Conservation (phyloP, 2,797 vertebrate species). For the Paramormyrops hopkinsi region DNA sequence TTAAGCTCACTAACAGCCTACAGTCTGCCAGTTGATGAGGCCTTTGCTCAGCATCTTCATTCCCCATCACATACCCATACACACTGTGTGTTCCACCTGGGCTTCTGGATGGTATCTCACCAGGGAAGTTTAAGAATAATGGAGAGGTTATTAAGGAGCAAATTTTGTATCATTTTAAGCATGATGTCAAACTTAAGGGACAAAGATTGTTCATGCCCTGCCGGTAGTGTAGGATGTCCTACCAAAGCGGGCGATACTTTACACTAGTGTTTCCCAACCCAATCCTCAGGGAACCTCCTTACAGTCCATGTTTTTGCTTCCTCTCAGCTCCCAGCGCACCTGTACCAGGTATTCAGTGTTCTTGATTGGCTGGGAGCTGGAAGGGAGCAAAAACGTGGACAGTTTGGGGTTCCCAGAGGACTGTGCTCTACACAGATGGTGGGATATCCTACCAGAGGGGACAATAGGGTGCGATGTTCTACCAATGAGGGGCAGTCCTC, state of each 20-base stretch:
- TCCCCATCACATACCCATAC: not conserved
- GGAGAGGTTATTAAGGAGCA: not conserved
- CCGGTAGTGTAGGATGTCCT: not conserved
- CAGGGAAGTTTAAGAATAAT: not conserved
- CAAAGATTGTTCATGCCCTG: not conserved
- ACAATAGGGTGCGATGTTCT: not conserved
- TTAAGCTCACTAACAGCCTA: not conserved
- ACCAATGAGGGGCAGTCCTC: no score
- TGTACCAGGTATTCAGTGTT: not conserved
- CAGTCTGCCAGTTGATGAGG: not conserved
- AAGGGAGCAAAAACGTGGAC: not conserved
- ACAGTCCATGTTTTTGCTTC: not conserved
- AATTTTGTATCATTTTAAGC: not conserved
- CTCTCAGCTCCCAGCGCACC: not conserved
- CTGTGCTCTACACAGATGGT: not conserved
- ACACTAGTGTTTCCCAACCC: not conserved
- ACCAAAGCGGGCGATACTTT: not conserved
- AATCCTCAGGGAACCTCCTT: not conserved
- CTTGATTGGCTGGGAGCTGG: not conserved
- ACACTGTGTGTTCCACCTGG: not conserved
- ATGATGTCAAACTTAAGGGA: not conserved
- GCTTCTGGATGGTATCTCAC: not conserved
- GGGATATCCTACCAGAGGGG: not conserved
- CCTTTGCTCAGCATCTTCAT: not conserved
- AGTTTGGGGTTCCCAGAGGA: not conserved